Base-by-base conservation (phyloP, 2,797 vertebrate species). In the Spinus pinus region DNA sequence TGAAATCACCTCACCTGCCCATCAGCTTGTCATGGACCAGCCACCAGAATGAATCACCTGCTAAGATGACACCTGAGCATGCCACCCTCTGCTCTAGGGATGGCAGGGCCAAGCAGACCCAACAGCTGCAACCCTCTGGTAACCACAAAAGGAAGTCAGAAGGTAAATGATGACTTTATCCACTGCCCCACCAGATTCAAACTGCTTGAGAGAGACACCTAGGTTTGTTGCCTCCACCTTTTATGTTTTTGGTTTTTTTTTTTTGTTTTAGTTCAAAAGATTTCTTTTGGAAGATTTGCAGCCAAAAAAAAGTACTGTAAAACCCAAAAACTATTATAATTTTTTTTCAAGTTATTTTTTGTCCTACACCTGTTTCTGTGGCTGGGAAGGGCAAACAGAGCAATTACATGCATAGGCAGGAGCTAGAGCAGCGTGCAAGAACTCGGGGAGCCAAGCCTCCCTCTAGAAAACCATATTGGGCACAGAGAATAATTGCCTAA, bases 1-100 rank as follows among this genome's bases (percentile, higher is more conserved):
- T 93, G 96, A 94, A 96, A 96, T 95, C 31, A 78, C 51, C 81
- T 96, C 31, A 53, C 56, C 74, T 95, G 61, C 44, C 65, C 81
- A 92, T 70, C 42, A 94, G 62, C 50, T 86, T 86, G 61, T 84
- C 91, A 88, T 19, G 31, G 65, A 65, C 81, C 41, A 65, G 80
- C 64, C 91, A 82, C 60, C 54, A 67, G 78, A 92, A 80, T 10
- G 17, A 86, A 86, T 87, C 69, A 80, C 72, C 81, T 96, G 54
- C 60, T 72, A 65, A 89, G 72, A 92, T 89, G 49, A 78, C 79
- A 84, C 51, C 54, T 64, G 67, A 86, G 66, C 82, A 49, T 67
- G 79, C 51, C 64, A 88, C 82, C 35, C 35, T 42, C 14, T 2
- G 10, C 66, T 56, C 30, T 3, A 65, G 86, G 13, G 35, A 62